A percentile compares a stretch with the other conserved stretches of the same genome.
Conservation (phyloP, 2,113 vertebrate species). For the Trichechus manatus region DNA sequence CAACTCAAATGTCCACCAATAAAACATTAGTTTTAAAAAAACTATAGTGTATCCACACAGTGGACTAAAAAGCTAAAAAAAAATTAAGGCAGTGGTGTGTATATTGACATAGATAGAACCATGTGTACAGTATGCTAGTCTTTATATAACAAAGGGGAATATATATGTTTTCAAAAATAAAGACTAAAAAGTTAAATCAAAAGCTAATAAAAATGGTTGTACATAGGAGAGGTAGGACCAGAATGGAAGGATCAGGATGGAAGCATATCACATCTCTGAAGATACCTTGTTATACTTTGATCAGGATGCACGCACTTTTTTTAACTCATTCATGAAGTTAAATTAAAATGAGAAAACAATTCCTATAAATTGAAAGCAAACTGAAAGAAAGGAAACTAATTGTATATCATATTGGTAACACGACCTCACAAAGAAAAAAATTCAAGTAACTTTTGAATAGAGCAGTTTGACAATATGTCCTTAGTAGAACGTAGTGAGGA, state of each 20-base stretch:
- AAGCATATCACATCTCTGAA: not conserved
- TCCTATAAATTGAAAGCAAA: not conserved
- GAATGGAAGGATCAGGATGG: not conserved
- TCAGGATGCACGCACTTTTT: not conserved
- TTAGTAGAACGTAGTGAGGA: not conserved
- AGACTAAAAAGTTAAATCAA: not conserved
- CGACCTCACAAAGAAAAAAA: not conserved
- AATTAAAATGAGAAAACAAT: not conserved
- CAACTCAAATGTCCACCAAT: not conserved
- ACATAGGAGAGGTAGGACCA: not conserved
- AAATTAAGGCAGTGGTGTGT: not conserved
- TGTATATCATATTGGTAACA: not conserved
- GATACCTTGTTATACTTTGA: too few species aligned
- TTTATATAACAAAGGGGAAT: not conserved
- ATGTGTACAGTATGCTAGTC: not conserved
- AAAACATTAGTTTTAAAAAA: not conserved
- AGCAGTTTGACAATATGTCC: not conserved
- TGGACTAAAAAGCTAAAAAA: not conserved
- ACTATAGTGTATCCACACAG: not conserved
- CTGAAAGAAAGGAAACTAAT: not conserved
- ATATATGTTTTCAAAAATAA: not conserved
- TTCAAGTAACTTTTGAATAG: slow-evolving; percentile 1
- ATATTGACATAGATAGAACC: not conserved
- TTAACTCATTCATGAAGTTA: not conserved
- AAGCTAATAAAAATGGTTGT: not conserved